phyloP scores from a whole-genome alignment of 1,140 invertebrate genomes.

The Ceratosolen solmsi region DNA sequence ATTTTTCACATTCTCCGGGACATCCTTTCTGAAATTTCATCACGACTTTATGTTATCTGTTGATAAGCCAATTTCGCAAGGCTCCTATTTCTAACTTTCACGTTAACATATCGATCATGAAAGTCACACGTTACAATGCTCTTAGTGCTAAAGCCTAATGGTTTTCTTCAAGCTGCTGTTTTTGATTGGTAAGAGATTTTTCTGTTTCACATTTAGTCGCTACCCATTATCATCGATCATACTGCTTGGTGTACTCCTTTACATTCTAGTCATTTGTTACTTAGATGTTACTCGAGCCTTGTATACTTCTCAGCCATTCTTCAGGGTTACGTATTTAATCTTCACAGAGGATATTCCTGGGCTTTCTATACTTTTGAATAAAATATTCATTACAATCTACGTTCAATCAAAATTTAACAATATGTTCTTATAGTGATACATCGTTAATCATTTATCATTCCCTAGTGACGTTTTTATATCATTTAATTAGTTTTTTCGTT shows the following conservation, averaged over 20 bases:
- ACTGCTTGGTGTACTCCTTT: neutral
- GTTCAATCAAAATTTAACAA: neutral
- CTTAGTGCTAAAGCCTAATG: neutral
- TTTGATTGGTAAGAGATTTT: neutral
- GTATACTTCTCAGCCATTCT: neutral
- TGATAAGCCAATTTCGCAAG: neutral
- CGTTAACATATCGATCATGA: neutral
- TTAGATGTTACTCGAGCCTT: neutral
- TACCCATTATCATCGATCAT: neutral
- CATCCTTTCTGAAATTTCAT: neutral
- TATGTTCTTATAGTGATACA: neutral
- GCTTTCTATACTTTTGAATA: neutral
- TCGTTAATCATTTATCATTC: neutral
- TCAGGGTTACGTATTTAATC: neutral
- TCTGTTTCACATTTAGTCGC: neutral
- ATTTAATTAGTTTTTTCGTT: neutral
- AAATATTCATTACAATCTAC: neutral
- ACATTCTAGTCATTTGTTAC: neutral
- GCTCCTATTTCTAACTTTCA: neutral
- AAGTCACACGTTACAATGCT: neutral
- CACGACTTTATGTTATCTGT: neutral
- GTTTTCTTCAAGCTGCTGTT: neutral
- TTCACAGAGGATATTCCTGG: neutral
- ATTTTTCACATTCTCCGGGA: neutral
- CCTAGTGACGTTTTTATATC: neutral